phyloP scores from a whole-genome alignment of 2,797 vertebrate genomes.

The Darevskia mixta region DNA sequence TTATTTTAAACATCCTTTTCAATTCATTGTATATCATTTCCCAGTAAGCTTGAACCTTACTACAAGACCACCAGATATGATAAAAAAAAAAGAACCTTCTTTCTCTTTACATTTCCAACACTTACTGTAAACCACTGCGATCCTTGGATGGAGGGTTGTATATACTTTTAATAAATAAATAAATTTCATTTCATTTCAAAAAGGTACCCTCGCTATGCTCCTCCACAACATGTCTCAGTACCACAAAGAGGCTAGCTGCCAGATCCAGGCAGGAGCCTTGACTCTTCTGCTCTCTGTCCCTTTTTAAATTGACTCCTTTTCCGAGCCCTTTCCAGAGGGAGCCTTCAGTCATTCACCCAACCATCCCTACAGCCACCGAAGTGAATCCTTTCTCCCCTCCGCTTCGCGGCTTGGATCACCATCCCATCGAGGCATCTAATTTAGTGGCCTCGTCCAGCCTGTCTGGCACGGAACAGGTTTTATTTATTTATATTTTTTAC shows the following conservation, averaged over 20 bases:
- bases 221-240: background rate
- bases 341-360: background rate
- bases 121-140: too few species aligned
- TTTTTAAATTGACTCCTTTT: background rate
- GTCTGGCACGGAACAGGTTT: background rate
- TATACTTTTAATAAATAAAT: too few species aligned
- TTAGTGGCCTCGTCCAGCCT: background rate
- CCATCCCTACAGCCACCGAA: background rate
- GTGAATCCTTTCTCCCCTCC: background rate
- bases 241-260: too few species aligned
- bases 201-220: background rate
- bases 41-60: too few species aligned
- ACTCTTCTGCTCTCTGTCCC: background rate
- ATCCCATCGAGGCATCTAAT: conserved; percentile 17
- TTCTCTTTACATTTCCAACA: too few species aligned
- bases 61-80: too few species aligned
- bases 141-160: too few species aligned
- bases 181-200: too few species aligned
- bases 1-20: too few species aligned
- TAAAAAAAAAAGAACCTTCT: too few species aligned
- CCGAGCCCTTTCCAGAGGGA: background rate
- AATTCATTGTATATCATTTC: too few species aligned
- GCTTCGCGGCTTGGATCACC: background rate
- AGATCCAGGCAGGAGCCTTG: background rate
- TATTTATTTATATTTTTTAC: background rate